These are phyloP conservation scores for Epistrophe eligans DNA, from an alignment of 2,888 invertebrate species.

Conservation along the genomic window DNA sequence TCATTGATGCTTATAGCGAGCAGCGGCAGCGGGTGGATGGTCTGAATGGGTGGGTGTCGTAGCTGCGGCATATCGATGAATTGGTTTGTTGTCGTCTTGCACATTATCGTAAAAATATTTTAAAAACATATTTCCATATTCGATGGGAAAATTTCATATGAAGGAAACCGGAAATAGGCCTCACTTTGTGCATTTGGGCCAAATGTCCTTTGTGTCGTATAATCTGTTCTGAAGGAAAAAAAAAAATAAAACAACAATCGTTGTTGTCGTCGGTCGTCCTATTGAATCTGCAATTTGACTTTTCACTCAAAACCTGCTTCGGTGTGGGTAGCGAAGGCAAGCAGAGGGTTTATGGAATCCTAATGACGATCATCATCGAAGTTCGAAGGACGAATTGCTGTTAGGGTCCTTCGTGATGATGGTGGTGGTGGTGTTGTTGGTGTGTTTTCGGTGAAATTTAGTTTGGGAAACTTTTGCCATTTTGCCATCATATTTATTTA, in stretches of 20 bases:
- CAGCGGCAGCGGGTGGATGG: background rate
- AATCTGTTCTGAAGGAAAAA: background rate
- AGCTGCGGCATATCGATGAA: slow-evolving; percentile 29
- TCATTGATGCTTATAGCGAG: slow-evolving; percentile 64
- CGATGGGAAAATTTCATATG: slow-evolving; percentile 35
- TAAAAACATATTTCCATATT: slow-evolving; percentile 46
- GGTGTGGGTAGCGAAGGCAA: background rate
- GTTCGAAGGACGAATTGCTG: slow-evolving; percentile 64
- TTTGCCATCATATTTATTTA: slow-evolving; percentile 74
- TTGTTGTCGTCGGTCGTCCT: slow-evolving; percentile 4
- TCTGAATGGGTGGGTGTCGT: slow-evolving; percentile 18
- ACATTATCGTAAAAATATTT: slow-evolving; percentile 70
- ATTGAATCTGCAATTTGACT: slow-evolving; percentile 43
- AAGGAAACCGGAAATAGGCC: slow-evolving; percentile 58
- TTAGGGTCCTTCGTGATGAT: slow-evolving; percentile 26
- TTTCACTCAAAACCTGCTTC: slow-evolving; percentile 5
- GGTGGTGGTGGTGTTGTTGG: background rate
- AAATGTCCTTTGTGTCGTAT: slow-evolving; percentile 30
- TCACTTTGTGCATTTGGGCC: slow-evolving; percentile 57
- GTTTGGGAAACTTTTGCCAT: slow-evolving; percentile 65
- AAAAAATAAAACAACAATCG: slow-evolving; percentile 24
- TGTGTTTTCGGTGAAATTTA: slow-evolving; percentile 31
- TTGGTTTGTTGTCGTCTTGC: slow-evolving; percentile 55
- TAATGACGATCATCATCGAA: slow-evolving; percentile 72
- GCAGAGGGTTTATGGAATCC: slow-evolving; percentile 58